phyloP scores from a whole-genome alignment of 2,113 vertebrate genomes.

The Petroica traversi region DNA sequence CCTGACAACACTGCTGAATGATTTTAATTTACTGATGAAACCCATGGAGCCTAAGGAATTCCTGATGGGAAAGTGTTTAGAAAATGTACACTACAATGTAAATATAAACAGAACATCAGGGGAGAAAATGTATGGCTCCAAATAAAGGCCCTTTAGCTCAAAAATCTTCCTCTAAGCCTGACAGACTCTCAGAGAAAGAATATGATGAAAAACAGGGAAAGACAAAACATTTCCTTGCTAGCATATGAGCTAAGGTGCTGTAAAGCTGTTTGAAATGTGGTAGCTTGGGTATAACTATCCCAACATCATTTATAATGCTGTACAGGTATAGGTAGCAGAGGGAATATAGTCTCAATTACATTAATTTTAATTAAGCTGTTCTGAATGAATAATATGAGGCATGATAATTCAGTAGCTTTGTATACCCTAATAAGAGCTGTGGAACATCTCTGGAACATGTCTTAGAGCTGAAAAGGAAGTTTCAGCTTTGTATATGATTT shows the following conservation, averaged over 20 bases:
- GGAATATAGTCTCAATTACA: constrained; percentile 15
- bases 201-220: not conserved
- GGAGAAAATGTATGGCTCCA: not conserved
- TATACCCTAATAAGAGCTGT: not conserved
- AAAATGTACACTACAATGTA: not conserved
- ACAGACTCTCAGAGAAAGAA: not conserved
- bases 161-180: not conserved
- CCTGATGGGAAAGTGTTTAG: not conserved
- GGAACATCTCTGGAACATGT: not conserved
- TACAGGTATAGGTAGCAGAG: not conserved
- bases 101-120: not conserved
- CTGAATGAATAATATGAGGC: constrained; percentile 11
- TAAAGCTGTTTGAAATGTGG: not conserved
- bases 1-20: not conserved
- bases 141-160: not conserved
- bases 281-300: not conserved
- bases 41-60: not conserved
- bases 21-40: not conserved
- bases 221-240: not conserved
- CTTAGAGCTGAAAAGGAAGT: not conserved
- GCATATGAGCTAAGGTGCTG: not conserved
- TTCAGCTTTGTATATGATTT: not conserved
- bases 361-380: constrained; percentile 53
- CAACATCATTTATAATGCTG: not conserved
- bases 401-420: not conserved